Base-by-base conservation (phyloP, 2,888 invertebrate species). In the Cylloceria caligata region DNA sequence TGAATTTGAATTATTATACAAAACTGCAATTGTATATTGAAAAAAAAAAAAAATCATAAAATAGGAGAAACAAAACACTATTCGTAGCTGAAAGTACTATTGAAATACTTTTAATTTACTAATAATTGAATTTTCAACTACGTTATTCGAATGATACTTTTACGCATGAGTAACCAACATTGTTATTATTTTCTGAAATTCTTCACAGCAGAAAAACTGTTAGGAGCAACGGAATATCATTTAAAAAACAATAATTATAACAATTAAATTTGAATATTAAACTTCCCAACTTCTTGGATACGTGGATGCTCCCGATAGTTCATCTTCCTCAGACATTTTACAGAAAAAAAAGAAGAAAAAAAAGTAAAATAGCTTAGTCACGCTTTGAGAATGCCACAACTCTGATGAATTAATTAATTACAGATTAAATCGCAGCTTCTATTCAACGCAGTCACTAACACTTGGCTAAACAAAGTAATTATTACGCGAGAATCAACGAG, bases 401-500 rank as follows among this genome's bases (percentile, higher is more conserved):
- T 21, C 21, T 24, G 9, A 3, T 24, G 52, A 52, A 24, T 21
- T n/a, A 1, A 52, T 55, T 0, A 21, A 69, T 34, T 39, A 24
- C 19, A 19, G 36, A 49, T 36, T n/a, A 64, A 21, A 52, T n/a
- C 19, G 19, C 7, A 16, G n/a, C 16, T 16, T 13, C 9, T n/a
- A 34, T 27, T 13, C n/a, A 27, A 27, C 27, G 5, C 60, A 34
- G 34, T 74, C 86, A 86, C 84, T 85, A 86, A 88, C 87, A 87
- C 86, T 85, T 86, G 86, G 72, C 85, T 85, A 87, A 88, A 88
- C 86, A 88, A 86, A 86, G 84, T 79, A 86, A 84, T 86, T 86
- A 87, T 78, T 74, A 74, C 82, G 74, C 42, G 45, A 34, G 47
- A 34, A 34, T 30, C 3, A 39, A 24, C 36, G 69, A 36, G 19